Percentiles rank a stretch among this genome's conserved stretches.
These are phyloP conservation scores for Pongo abelii DNA, from an alignment of 2,113 vertebrate species.

Conservation along the genomic window DNA sequence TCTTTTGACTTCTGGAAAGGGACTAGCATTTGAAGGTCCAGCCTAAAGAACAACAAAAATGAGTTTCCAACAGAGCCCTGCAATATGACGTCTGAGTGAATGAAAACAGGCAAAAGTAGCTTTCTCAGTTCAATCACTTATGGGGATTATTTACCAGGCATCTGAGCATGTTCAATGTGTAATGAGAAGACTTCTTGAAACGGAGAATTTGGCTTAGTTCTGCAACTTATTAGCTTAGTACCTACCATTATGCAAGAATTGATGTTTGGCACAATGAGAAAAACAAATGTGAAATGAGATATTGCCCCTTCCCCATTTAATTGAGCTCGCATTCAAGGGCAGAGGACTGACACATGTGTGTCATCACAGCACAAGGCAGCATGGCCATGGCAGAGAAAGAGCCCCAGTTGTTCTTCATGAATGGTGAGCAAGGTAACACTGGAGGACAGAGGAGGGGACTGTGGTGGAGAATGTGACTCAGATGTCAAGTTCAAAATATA, in stretches of 20 bases:
- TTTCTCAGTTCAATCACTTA: background rate
- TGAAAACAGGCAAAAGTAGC: background rate
- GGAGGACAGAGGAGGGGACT: background rate
- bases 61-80: background rate
- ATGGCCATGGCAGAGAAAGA: accelerated
- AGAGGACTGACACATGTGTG: background rate
- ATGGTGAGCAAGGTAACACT: accelerated
- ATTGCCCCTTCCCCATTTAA: background rate
- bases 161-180: background rate
- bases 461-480: background rate
- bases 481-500: background rate
- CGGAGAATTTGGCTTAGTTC: background rate
- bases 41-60: background rate
- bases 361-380: background rate
- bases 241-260: background rate
- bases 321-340: background rate
- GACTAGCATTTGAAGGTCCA: background rate
- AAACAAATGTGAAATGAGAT: background rate
- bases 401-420: background rate
- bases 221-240: background rate
- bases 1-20: background rate
- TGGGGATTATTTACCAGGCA: background rate
- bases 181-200: background rate
- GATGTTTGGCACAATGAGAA: background rate
- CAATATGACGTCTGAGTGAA: background rate